Evolutionary conservation across 2,113 vertebrate genomes (phyloP), one percentile per base, ranked within the genome.

Genomic region (Argyrosomus japonicus): DNA sequence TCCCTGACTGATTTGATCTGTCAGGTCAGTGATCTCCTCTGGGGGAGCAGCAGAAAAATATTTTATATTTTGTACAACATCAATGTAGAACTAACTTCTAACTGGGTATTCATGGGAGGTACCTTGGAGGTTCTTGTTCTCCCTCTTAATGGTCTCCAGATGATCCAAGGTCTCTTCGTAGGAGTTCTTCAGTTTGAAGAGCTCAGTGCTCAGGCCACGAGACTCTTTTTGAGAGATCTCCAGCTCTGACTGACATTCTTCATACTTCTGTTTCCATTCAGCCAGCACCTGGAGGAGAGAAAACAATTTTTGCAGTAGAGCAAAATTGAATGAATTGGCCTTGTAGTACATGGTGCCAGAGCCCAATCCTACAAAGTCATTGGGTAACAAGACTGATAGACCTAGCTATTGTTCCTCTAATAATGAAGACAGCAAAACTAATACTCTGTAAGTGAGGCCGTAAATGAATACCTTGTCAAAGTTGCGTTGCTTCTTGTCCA

Each of bases 41-140:
- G 89, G 6, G 23, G 48, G 11, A 68, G 61, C 61, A 72, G 23
- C 1, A 19, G 54, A 83, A 64, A 64, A n/a, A n/a, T 19, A 3
- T 12, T 57, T 45, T 17, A 21, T 43, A 68, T 71, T 45, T 56
- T 15, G 19, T 29, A 45, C 17, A 1, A 21, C 1, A 8, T 48
- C 25, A 36, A 18, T 3, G 2, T 12, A 27, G 23, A 54, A 27
- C 61, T 15, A 27, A 10, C 19, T 21, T 75, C 50, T 25, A 29
- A 15, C 60, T 36, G 32, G 9, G 0, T 2, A 19, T 25, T 15
- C 29, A 17, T 6, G 2, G 21, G 45, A 45, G 7, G 11, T 95
- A 98, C 98, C 97, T 91, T 99, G 97, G 21, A 99, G 93, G 90
- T 99, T 99, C 95, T 99, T 99, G 93, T 97, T 99, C 92, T 99